phyloP scores from a whole-genome alignment of 2,797 vertebrate species.

The Balearica regulorum region DNA sequence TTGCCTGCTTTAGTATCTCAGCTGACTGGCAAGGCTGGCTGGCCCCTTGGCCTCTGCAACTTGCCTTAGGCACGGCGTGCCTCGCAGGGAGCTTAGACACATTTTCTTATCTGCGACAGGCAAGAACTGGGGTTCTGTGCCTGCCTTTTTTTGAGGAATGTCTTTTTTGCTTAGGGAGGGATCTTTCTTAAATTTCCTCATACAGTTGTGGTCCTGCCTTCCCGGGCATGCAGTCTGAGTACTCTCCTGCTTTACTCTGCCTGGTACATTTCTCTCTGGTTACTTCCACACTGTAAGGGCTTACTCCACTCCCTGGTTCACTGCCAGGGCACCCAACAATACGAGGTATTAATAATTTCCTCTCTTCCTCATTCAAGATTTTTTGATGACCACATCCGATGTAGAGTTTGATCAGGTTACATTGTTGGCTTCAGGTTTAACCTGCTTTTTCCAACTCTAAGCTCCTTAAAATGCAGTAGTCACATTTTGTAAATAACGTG shows the following conservation, averaged over 20 bases:
- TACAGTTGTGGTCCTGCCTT: neutral
- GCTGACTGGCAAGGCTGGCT: neutral
- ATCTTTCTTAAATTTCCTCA: neutral
- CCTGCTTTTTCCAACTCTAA: neutral
- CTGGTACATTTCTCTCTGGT: neutral
- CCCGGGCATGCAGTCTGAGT: neutral
- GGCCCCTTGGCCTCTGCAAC: neutral
- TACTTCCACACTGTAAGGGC: neutral
- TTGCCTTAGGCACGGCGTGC: neutral
- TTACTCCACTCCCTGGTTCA: neutral
- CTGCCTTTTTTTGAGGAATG: neutral
- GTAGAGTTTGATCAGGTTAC: neutral
- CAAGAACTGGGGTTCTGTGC: neutral
- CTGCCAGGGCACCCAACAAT: neutral
- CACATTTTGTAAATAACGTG: neutral
- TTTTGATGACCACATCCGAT: neutral
- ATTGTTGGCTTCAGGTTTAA: neutral
- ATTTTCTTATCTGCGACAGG: rapidly evolving
- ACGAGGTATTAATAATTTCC: rapidly evolving
- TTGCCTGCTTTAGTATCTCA: neutral
- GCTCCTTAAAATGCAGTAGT: neutral
- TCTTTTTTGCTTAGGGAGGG: neutral
- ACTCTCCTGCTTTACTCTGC: neutral
- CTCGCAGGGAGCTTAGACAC: neutral
- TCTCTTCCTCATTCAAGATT: neutral